Percentiles rank a stretch among this genome's conserved stretches.
phyloP scores from a whole-genome alignment of 2,797 vertebrate genomes.

The Clarias platycephalus region DNA sequence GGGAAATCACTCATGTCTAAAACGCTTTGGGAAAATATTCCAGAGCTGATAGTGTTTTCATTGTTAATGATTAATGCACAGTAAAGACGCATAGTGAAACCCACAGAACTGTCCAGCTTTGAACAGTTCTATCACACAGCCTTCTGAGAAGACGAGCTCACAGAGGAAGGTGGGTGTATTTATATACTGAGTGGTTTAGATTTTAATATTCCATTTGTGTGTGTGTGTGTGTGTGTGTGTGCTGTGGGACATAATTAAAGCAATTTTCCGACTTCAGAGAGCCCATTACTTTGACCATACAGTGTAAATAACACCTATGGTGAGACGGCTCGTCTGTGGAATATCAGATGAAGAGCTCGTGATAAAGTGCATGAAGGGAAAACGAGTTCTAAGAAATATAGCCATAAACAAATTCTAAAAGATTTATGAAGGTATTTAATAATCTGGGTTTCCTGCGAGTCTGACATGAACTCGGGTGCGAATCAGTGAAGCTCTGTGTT shows the following conservation, averaged over 20 bases:
- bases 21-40: not conserved
- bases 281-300: slow-evolving; percentile 47
- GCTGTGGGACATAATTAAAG: slow-evolving; percentile 36
- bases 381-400: not conserved
- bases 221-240: slow-evolving; percentile 25
- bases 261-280: slow-evolving; percentile 32
- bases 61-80: slow-evolving; percentile 5
- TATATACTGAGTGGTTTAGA: slow-evolving; percentile 33
- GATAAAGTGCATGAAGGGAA: not conserved
- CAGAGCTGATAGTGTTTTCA: not conserved
- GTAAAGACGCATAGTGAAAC: not conserved
- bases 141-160: not conserved
- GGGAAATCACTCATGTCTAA: not conserved
- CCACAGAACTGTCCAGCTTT: not conserved
- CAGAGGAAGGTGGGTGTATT: not conserved
- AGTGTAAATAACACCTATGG: slow-evolving; percentile 46
- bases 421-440: not conserved
- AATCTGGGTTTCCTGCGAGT: not conserved
- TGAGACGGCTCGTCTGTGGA: not conserved
- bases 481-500: not conserved
- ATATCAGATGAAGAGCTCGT: not conserved
- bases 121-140: not conserved
- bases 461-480: not conserved
- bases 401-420: not conserved
- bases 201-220: slow-evolving; percentile 48